phyloP scores from a whole-genome alignment of 2,888 invertebrate species.

The Leptopilina myrica region DNA sequence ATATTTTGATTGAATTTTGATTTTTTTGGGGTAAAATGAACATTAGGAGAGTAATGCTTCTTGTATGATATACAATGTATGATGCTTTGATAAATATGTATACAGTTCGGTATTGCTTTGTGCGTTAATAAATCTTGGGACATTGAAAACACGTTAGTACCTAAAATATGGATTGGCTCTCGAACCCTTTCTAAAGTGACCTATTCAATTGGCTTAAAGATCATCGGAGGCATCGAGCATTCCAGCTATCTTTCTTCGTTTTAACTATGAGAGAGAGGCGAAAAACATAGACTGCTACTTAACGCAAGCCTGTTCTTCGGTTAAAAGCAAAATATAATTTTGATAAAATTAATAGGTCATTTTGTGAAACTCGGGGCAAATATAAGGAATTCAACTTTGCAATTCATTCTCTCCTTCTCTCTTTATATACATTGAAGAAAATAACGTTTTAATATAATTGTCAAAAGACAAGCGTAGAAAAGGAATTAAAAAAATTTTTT shows the following conservation, averaged over 20 bases:
- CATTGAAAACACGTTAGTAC: constrained; percentile 29
- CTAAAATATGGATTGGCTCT: constrained; percentile 35
- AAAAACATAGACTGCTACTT: constrained; percentile 33
- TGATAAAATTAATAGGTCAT: constrained; percentile 40
- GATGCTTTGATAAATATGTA: background rate
- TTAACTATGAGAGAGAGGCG: background rate
- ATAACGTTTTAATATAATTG: too few relatives aligned
- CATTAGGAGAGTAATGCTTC: background rate
- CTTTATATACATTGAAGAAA: too few relatives aligned
- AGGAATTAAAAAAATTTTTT: too few relatives aligned
- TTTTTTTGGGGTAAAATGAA: too few relatives aligned
- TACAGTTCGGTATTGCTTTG: background rate
- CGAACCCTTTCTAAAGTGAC: constrained; percentile 53
- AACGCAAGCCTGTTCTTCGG: constrained; percentile 2
- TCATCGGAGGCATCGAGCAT: constrained; percentile 37
- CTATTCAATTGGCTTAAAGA: constrained; percentile 48
- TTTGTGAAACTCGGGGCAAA: constrained; percentile 26
- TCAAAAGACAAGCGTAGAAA: too few relatives aligned
- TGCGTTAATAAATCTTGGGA: constrained; percentile 17
- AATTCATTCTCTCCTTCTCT: background rate
- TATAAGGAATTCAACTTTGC: background rate
- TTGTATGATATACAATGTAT: background rate
- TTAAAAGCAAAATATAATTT: constrained; percentile 35
- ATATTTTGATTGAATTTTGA: too few relatives aligned
- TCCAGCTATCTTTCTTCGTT: constrained; percentile 25